Evolutionary conservation across 2,113 vertebrate genomes (phyloP), one percentile per base, ranked within the genome.

Genomic region (Planiliza haematocheilus): DNA sequence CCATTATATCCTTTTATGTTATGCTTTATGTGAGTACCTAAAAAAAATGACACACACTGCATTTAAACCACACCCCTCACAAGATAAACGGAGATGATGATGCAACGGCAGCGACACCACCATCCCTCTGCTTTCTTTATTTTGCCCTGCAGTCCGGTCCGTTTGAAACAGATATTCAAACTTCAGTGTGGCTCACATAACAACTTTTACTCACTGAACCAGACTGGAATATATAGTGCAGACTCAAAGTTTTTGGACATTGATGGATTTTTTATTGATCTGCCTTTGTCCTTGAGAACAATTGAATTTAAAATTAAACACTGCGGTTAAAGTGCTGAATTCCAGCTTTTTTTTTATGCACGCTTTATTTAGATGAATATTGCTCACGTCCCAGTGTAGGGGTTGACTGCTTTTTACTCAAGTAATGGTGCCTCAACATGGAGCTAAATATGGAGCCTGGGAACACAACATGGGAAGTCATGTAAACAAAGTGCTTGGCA

Each of bases 231-330:
- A 21, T 21, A 62, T 50, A 71, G 56, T 63, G 65, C 61, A 67
- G 56, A 75, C 61, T 74, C 37, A 1, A 48, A 48, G 21, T 16
- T 62, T 74, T 56, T 50, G 46, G 74, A 78, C 74, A 71, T 46
- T 77, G 43, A 59, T 14, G 16, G 24, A 75, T 74, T 68, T 63
- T 55, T 18, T 71, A 82, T 87, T 63, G 79, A 85, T 80, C 70
- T 63, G 8, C 8, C 45, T 51, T 78, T 81, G 74, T 78, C 7
- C 48, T 52, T 37, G 3, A 69, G 61, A 63, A 81, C 70, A 79
- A 71, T 69, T 61, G 70, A 45, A 53, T 76, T 66, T n/a, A n/a
- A 78, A 66, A 68, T 51, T 46, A 63, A 30, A 30, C 24, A 51
- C 18, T 57, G 51, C 17, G 20, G 37, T 72, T 56, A 69, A 81